Conservation (phyloP, 2,888 invertebrate genomes). For the Phengaris arion region DNA sequence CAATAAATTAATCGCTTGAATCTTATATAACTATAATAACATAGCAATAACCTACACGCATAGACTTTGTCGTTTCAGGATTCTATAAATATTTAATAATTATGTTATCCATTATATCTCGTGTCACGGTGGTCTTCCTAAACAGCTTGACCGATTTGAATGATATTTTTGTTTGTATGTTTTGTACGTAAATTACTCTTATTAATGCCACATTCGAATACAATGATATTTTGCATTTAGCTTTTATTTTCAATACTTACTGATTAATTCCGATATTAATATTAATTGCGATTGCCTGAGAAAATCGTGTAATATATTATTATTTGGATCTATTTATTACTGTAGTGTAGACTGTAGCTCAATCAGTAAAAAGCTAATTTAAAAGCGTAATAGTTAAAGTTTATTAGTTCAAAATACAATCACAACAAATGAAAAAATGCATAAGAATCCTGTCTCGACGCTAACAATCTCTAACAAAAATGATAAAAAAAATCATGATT, state of each 20-base stretch:
- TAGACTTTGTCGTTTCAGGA: constrained; percentile 18
- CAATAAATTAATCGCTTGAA: constrained; percentile 22
- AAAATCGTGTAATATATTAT: neutral
- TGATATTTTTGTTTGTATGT: neutral
- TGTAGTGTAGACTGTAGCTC: neutral
- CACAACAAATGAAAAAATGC: neutral
- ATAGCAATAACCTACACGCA: constrained; percentile 17
- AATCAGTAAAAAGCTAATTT: neutral
- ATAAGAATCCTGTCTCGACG: constrained; percentile 23
- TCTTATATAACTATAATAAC: constrained; percentile 19
- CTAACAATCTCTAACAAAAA: constrained; percentile 31
- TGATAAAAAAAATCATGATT: constrained; percentile 43
- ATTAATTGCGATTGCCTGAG: neutral
- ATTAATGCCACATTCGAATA: too few relatives aligned
- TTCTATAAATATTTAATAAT: neutral
- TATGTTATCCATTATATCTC: too few relatives aligned
- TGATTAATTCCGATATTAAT: neutral
- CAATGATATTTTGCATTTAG: too few relatives aligned
- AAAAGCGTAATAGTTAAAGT: too few relatives aligned
- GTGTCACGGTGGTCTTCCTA: neutral
- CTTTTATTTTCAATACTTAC: neutral
- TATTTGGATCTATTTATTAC: neutral
- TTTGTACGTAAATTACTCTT: too few relatives aligned
- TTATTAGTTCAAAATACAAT: neutral
- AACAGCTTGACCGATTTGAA: neutral